Evolutionary conservation across 2,797 vertebrate species (phyloP), one percentile per base, ranked within the genome.

Genomic region (Momotus momota): DNA sequence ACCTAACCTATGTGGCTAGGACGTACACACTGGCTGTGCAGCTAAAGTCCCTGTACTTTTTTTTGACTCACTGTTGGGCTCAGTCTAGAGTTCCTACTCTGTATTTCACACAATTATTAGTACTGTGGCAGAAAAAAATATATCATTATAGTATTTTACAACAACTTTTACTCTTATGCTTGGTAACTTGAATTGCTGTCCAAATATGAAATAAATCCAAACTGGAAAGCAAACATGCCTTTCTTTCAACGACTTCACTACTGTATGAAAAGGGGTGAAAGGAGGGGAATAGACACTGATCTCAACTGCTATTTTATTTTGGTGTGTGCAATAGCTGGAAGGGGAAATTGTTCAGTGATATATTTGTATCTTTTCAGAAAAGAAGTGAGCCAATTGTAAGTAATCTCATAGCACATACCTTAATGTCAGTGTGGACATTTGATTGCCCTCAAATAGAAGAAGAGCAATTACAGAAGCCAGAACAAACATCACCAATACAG

Each of bases 221-320:
- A 85, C 57, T 2, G 1, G 9, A 25, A 4, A 57, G 22, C 0
- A 67, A 87, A 55, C 3, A 3, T 19, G 1, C 2, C 17, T 58
- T 81, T 75, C 72, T 13, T 45, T 15, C 25, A 75, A 62, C 12
- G 83, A 26, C 10, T 33, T 77, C 16, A 60, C 10, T 46, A 11
- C 60, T 70, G 22, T 60, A 51, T 52, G 31, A 64, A 64, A 72
- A 49, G 6, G 22, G 12, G 51, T 72, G 40, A 84, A 81, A 86
- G 23, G 14, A 67, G 16, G 6, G 4, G 14, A 77, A 62, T 3
- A 64, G 61, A 61, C 18, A 45, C 14, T 14, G 7, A 65, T 73
- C 31, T 70, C 64, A 38, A 14, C 35, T 72, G 27, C 11, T 54
- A 6, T 74, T 94, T 86, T 13, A 62, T 78, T 81, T 86, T 38